Evolutionary conservation across 2,113 vertebrate species (phyloP).

Genomic region (Phodopus roborovskii): DNA sequence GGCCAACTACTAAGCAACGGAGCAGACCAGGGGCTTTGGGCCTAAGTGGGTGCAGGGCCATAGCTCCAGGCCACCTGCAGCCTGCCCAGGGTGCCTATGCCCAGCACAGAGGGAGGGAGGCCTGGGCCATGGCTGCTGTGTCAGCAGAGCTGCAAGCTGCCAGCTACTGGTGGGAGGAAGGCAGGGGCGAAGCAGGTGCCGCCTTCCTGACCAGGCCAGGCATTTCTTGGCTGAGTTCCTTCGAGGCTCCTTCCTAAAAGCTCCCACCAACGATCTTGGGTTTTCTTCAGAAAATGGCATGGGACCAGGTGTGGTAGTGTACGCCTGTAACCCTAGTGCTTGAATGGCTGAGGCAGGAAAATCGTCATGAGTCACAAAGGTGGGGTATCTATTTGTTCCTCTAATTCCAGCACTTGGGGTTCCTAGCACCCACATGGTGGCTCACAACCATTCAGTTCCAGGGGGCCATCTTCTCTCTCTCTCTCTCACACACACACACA

Average conservation of each 20-base stretch:
- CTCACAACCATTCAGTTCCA: background rate
- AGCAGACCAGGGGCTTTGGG: background rate
- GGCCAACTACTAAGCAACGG: background rate
- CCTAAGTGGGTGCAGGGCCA: background rate
- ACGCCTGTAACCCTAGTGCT: background rate
- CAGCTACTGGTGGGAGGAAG: background rate
- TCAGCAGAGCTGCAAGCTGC: conserved; percentile 68
- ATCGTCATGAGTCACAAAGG: background rate
- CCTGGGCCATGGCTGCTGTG: conserved; percentile 61
- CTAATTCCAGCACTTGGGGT: background rate
- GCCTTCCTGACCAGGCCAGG: background rate
- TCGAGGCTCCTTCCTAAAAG: background rate
- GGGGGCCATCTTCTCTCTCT: background rate
- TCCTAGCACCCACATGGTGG: background rate
- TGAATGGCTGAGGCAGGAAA: background rate
- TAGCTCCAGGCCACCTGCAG: conserved; percentile 35
- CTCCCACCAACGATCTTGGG: background rate
- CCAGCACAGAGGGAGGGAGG: conserved; percentile 37
- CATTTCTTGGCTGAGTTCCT: background rate
- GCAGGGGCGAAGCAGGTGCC: background rate
- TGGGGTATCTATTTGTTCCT: background rate
- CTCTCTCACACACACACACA: too few relatives aligned
- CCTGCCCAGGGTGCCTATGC: background rate
- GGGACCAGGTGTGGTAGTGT: background rate
- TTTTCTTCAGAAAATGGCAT: background rate